Percentiles rank a stretch among this genome's conserved stretches.
These are phyloP conservation scores for Upupa epops DNA, from an alignment of 2,113 vertebrate species.

Conservation along the genomic window DNA sequence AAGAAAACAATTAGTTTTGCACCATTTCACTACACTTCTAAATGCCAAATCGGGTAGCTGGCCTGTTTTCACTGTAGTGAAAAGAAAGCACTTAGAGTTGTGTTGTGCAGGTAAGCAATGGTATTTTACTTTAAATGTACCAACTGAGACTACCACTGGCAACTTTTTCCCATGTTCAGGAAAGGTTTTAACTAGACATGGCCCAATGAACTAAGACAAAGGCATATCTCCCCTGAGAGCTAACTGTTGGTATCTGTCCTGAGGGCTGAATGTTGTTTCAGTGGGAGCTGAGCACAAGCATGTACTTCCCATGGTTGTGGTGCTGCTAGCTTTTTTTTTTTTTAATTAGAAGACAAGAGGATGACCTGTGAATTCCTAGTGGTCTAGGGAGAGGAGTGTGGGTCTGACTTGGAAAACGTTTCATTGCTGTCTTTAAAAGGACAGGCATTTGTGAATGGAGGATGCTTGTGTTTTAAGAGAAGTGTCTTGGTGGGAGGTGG, in stretches of 20 bases:
- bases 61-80: not conserved
- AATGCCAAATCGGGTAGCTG: not conserved
- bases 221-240: not conserved
- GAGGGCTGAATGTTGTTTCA: not conserved
- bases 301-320: not conserved
- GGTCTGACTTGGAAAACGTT: not conserved
- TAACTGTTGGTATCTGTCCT: not conserved
- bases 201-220: not conserved
- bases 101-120: not conserved
- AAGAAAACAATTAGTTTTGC: not conserved
- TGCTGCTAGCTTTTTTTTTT: rapidly evolving
- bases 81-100: not conserved
- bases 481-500: not conserved
- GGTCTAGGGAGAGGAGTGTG: not conserved
- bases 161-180: not conserved
- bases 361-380: not conserved
- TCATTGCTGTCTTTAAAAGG: not conserved
- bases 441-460: not conserved
- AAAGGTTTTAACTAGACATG: not conserved
- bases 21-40: not conserved
- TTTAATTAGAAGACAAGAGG: not conserved
- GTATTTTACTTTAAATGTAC: not conserved
- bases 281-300: not conserved
- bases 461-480: not conserved
- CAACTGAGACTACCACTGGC: not conserved